phyloP scores from a whole-genome alignment of 2,888 invertebrate species.

The Cephus sareptanus region DNA sequence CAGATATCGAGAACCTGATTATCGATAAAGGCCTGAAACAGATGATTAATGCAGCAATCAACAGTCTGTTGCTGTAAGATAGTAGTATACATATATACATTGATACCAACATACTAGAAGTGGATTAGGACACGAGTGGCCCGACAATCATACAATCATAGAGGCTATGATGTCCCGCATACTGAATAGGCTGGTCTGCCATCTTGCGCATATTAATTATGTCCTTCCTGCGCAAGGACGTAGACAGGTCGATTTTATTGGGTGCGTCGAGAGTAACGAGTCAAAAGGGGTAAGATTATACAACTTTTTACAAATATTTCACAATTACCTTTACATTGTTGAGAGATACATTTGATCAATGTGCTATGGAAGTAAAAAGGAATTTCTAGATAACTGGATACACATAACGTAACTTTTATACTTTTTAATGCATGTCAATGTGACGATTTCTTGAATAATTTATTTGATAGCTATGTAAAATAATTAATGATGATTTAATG shows the following conservation, averaged over 20 bases:
- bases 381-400: not conserved
- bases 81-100: not conserved
- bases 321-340: too few relatives aligned
- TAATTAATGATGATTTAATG: not conserved
- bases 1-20: not conserved
- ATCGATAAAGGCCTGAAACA: constrained; percentile 6
- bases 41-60: not conserved
- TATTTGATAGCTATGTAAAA: not conserved
- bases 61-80: constrained; percentile 14
- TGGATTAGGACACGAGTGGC: constrained; percentile 44
- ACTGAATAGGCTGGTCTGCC: constrained; percentile 43
- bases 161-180: constrained; percentile 55
- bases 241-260: constrained; percentile 12
- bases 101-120: not conserved
- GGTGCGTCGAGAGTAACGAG: not conserved
- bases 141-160: constrained; percentile 57
- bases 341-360: not conserved
- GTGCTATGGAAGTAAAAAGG: not conserved
- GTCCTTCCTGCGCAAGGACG: not conserved
- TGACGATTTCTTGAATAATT: not conserved
- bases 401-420: not conserved
- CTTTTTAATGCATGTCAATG: not conserved
- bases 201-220: constrained; percentile 57
- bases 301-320: not conserved
- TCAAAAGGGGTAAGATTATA: not conserved